Base-by-base conservation (phyloP, 2,113 vertebrate species). In the Cyprinodon brontotheroides region DNA sequence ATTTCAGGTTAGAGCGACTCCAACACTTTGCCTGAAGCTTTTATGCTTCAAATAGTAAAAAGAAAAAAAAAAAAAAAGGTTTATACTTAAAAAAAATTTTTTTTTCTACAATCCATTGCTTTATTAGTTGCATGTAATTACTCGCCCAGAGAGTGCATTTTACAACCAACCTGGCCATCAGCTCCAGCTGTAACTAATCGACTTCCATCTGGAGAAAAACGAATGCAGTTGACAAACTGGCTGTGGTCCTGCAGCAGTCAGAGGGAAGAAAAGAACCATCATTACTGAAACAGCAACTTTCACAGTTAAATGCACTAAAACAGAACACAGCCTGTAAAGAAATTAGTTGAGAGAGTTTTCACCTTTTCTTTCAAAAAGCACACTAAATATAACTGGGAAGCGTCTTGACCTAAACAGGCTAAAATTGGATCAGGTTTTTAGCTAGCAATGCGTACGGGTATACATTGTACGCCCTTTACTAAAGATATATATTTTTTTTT, bases 141-240 rank as follows among this genome's bases (percentile, higher is more conserved):
- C 61, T 59, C 60, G 20, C 15, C 37, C n/a, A 70, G 2, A 1
- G 10, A 3, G 20, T 13, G 13, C 29, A 17, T 67, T 61, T 11
- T 14, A 7, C 11, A 1, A 80, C 88, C 88, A 87, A 99, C 98
- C 96, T 97, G 94, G 29, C 97, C 96, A 36, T 98, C 98, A 3
- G 97, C 96, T 1, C 97, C 92, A 48, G 96, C 97, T 1, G 97
- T 95, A 48, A 93, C 97, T 73, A 97, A 95, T 9, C 87, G 93
- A 87, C 87, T 95, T 66, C 98, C 98, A 68, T 98, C 95, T 0
- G 96, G 97, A 83, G 97, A 97, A 91, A 97, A 99, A 0, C 96
- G 95, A 43, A 98, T 95, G 50, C 96, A 98, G 91, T 99, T 98
- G 79, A 99, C 96, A 82, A 99, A 99, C 29, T 95, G 94, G 79